Base-by-base conservation (phyloP, 2,888 invertebrate genomes). In the Leptarthrus brevirostris region DNA sequence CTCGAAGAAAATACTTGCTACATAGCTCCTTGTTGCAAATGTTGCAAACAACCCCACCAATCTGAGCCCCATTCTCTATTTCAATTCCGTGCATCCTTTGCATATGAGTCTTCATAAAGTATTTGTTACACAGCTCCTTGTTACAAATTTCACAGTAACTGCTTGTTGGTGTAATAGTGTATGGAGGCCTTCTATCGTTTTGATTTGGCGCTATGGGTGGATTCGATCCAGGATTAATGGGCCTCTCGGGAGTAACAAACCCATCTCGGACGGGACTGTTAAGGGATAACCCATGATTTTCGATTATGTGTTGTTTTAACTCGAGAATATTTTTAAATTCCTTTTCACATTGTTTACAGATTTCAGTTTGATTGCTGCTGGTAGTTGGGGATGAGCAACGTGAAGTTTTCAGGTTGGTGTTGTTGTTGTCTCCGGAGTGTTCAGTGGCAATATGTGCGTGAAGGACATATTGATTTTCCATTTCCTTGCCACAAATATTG, bases 71-170 rank as follows among this genome's bases (percentile, higher is more conserved):
- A 81, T 94, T 95, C 85, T 96, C 95, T 64, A 96, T 92, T 82
- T 95, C 95, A 80, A 96, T 96, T 53, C 96, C 96, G 85, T 96
- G 99, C 95, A 99, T 98, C 83, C 97, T 92, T 83, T 97, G 93
- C 96, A 98, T 98, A 87, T 99, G 99, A 1, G 98, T 98, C 84
- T 98, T 96, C 93, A 99, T 95, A 86, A 99, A 99, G 84, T 99
- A 99, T 86, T 99, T 99, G 87, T 99, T 99, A 87, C 98, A 99
- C 79, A 99, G 87, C 86, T 98, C 97, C 86, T 98, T 98, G 87
- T 98, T 97, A 86, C 98, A 98, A 77, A 98, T 96, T 83, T 97
- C 97, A 84, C 98, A 98, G 84, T 96, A 96, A 81, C 95, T 95
- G 76, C 93, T 94, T 1, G 94, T 91, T 0, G 91, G 91, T 0